Base-by-base conservation (phyloP, 2,888 invertebrate genomes). In the Drosophila colorata region DNA sequence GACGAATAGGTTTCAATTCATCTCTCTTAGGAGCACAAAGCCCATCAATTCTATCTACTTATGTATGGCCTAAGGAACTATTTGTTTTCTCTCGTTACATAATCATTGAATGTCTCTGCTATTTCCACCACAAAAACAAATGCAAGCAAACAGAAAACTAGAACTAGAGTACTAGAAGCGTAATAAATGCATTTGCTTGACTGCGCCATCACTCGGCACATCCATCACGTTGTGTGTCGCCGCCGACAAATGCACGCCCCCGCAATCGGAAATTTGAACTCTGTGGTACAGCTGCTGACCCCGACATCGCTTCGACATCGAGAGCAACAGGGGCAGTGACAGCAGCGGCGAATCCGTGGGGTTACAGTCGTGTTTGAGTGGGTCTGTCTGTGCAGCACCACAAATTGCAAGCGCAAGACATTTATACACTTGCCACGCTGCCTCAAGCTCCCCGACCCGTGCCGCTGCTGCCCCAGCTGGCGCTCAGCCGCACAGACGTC, bases 391-490 rank as follows among this genome's bases (percentile, higher is more conserved):
- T 47, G 58, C 69, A 64, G 67, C 68, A 68, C 78, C 74, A 84
- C 84, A 87, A 85, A 84, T 84, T 84, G 87, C 87, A 81, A 78
- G 65, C 77, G 77, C 78, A 79, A 87, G 81, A 87, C 84, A 87
- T 72, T 86, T 77, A 71, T 79, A 77, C 79, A 77, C 74, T 78
- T 81, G 69, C 67, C 69, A 66, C 65, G 38, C 55, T 38, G 47
- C 47, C 37, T 55, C 38, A 40, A 40, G 35, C 16, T 37, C 14
- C 16, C 20, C 25, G 3, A 4, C 33, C 41, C 28, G n/a, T 60
- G 47, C 28, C 41, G 43, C 31, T 37, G 37, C 44, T 57, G 68
- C 44, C 65, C 52, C 79, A 74, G 77, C 77, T 77, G 83, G 74
- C 73, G 83, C 86, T 80, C 75, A 83, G 86, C 83, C 83, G 74